Base-by-base conservation (phyloP, 2,113 vertebrate species). In the Halcyon malimbica region DNA sequence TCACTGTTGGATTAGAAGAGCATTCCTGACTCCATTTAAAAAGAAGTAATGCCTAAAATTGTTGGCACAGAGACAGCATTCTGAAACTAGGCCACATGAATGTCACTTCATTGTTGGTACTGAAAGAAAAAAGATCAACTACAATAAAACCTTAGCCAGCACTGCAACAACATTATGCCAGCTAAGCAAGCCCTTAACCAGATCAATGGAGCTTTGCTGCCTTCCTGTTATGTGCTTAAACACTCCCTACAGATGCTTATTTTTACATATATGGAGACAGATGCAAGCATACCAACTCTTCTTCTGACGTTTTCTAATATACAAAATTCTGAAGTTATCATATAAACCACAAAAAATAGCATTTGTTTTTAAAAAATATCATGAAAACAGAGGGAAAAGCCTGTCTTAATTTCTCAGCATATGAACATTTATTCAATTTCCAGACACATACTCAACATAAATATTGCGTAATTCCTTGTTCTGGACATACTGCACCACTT, bases 81-180 rank as follows among this genome's bases (percentile, higher is more conserved):
- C 97, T 97, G 97, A 98, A 98, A 98, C 97, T 96, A 98, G 98
- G 98, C 98, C 92, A 94, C 97, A 97, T 93, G 97, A 98, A 98
- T 97, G 98, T 98, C 97, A 97, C 96, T 97, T 97, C 98, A 98
- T 98, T 99, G 98, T 98, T 98, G 97, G 80, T 95, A 95, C 78
- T 97, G 97, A 98, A 98, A 98, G 97, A 97, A 96, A 95, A 89
- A 98, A 97, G 98, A 98, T 97, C 97, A 90, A 97, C 97, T 96
- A 92, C 96, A 96, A 97, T 97, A 97, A 98, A 97, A 96, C 98
- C 96, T 97, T 95, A 98, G 97, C 96, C 94, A 97, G 94, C 95
- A 90, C 87, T 88, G 97, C 94, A 96, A 63, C 91, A 79, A 93
- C 95, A 76, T 98, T 97, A 91, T 94, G 97, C 97, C 96, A 96